Evolutionary conservation across 2,797 vertebrate genomes (phyloP), one percentile per base, ranked within the genome.

Genomic region (Periophthalmus magnuspinnatus): DNA sequence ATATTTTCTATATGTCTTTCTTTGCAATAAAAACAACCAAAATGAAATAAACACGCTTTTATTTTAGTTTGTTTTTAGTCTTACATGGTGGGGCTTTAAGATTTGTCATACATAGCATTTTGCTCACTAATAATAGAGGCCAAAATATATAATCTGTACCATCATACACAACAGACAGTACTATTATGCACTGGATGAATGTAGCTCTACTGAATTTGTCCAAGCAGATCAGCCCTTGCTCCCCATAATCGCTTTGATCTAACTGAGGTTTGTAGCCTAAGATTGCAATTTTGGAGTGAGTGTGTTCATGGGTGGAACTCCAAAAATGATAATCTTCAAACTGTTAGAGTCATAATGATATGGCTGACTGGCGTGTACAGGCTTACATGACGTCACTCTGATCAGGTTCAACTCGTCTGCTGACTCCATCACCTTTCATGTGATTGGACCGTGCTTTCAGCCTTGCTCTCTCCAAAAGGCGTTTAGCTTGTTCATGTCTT

Each of bases 391-490:
- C 66, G 65, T 84, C n/a, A 82, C 84, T 91, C 71, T 90, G 90
- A 72, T 89, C 67, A 1, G 92, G 88, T 22, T 89, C 84, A 10
- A 86, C 81, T 64, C 81, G 68, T 55, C 95, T 87, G 76, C 93
- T 84, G 75, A 92, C 90, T 16, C 92, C 94, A 80, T 94, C 96
- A 54, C 91, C 94, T 50, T 94, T 94, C 67, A 93, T 68, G 0
- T 95, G 95, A 86, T 86, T 94, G 64, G 94, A 95, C 41, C 94
- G 95, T 77, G 96, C 95, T 92, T 97, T 98, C 89, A 95, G 94
- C 68, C 96, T 93, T 16, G 95, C 95, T 62, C 91, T 90, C 86
- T 95, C 96, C 82, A 96, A 92, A 78, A 97, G 94, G 78, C 92
- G 95, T 88, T 95, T 97, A 85, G 95, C 95, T 83, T 97, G 94